These are phyloP conservation scores for Saturnia japonica DNA, from an alignment of 2,888 invertebrate species.

Conservation along the genomic window DNA sequence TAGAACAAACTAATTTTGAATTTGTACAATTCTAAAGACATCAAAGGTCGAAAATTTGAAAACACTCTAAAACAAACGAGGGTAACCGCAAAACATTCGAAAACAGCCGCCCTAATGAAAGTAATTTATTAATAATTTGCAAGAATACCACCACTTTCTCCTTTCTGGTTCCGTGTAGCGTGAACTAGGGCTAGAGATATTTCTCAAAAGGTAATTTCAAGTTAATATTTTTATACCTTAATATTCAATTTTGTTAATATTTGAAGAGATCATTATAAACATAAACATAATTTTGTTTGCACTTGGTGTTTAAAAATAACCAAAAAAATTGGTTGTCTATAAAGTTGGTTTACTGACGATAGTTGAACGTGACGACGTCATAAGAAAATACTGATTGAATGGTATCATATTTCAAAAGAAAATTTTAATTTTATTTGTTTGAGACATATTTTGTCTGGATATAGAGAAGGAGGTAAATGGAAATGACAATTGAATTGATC, in stretches of 20 bases:
- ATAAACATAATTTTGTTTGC: too few species aligned
- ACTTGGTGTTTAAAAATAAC: not conserved
- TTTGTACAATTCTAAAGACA: conserved; percentile 37
- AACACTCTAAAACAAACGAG: conserved; percentile 59
- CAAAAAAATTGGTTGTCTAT: too few species aligned
- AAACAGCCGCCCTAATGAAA: conserved; percentile 63
- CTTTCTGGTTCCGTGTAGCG: conserved; percentile 46
- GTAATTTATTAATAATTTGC: conserved; percentile 71
- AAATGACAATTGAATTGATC: too few species aligned
- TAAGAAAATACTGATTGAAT: too few species aligned
- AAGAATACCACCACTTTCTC: conserved; percentile 42
- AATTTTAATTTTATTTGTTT: too few species aligned
- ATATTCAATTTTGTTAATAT: not conserved
- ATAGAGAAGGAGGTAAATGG: too few species aligned
- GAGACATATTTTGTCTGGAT: too few species aligned
- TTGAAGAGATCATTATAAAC: too few species aligned
- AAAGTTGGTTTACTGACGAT: too few species aligned
- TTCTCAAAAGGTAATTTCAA: conserved; percentile 22
- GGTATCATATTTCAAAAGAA: too few species aligned
- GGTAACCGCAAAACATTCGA: conserved; percentile 63
- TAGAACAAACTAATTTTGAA: conserved; percentile 17
- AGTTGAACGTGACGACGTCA: too few species aligned
- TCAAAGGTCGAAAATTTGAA: conserved; percentile 53
- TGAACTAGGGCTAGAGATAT: conserved; percentile 37
- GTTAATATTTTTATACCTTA: not conserved